Base-by-base conservation (phyloP, 2,888 invertebrate genomes). In the Ophion obscuratus region DNA sequence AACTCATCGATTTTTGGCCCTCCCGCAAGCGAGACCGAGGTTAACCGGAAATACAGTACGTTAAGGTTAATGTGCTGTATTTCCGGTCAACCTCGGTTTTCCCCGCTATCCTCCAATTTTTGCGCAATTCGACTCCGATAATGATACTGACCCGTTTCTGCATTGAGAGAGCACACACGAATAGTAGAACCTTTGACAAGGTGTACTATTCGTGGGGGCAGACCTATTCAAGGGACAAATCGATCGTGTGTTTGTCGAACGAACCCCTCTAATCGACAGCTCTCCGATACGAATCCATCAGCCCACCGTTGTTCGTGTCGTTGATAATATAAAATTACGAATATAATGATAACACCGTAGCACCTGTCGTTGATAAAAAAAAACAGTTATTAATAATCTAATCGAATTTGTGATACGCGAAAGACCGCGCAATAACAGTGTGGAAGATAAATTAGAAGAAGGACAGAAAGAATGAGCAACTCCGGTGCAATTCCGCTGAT, bases 401-500 rank as follows among this genome's bases (percentile, higher is more conserved):
- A 70, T 70, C 4, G 5, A 47, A 47, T 9, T 11, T 53, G 44
- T 47, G 44, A 47, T 10, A 57, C 31, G 31, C 31, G 36, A 20
- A n/a, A 20, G n/a, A 77, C 57, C 1, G 67, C 57, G 77, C 24
- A 66, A 31, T 78, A 40, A 67, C 70, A 67, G 76, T 84, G 81
- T 68, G 27, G 40, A 70, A n/a, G 64, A 78, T n/a, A 59, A 24
- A 59, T 59, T 44, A 31, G 10, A 70, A 17, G 47, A 61, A 20
- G 53, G 40, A 81, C 44, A 68, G 62, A 47, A 68, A 66, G 87
- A 82, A 93, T 93, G 93, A 93, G 93, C 88, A 90, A 87, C 87
- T 92, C 92, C 81, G 92, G 92, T 40, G 93, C 93, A 9, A 93
- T 93, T 77, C 93, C 93, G 20, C 89, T 93, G 87, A 90, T 93